A percentile compares a stretch with the other conserved stretches of the same genome.
These are phyloP conservation scores for Coronaproctus castanopsis DNA, from an alignment of 2,888 invertebrate genomes.

Conservation along the genomic window DNA sequence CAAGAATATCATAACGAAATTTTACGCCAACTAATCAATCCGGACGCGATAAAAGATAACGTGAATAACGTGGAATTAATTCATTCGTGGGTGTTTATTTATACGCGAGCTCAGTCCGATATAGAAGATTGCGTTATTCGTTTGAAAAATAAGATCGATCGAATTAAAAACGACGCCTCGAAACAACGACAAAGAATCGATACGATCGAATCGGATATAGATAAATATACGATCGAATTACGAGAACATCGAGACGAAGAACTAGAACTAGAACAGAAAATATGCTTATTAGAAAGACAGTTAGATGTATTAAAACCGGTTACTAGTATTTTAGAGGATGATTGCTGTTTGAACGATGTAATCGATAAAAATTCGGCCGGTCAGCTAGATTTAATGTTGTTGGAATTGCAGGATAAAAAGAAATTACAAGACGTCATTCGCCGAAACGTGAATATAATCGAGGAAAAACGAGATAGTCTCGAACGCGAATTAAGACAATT, in stretches of 20 bases:
- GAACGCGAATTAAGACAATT: constrained; percentile 1
- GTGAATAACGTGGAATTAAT: constrained; percentile 8
- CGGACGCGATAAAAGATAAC: constrained; percentile 10
- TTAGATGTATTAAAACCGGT: constrained; percentile 5
- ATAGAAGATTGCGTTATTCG: constrained; percentile 2
- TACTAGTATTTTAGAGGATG: background rate
- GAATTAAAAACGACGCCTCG: background rate
- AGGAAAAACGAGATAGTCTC: constrained; percentile 1
- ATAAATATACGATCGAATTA: constrained; percentile 3
- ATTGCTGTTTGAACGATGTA: constrained; percentile 6
- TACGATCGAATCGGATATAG: background rate
- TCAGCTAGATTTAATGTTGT: background rate
- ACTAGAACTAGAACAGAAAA: constrained; percentile 3
- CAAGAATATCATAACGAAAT: constrained; percentile 10
- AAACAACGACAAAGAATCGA: background rate
- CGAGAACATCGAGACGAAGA: constrained; percentile 6
- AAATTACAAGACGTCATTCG: constrained; percentile 9
- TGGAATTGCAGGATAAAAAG: constrained; percentile 9
- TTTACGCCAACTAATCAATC: constrained; percentile 10
- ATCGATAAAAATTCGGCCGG: constrained; percentile 5
- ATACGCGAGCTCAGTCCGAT: constrained; percentile 5
- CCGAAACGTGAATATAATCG: constrained; percentile 4
- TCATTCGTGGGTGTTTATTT: constrained; percentile 8
- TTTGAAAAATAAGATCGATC: constrained; percentile 3
- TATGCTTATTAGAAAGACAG: constrained; percentile 4